Evolutionary conservation across 2,113 vertebrate species (phyloP).

Genomic region (Sebastes fasciatus): DNA sequence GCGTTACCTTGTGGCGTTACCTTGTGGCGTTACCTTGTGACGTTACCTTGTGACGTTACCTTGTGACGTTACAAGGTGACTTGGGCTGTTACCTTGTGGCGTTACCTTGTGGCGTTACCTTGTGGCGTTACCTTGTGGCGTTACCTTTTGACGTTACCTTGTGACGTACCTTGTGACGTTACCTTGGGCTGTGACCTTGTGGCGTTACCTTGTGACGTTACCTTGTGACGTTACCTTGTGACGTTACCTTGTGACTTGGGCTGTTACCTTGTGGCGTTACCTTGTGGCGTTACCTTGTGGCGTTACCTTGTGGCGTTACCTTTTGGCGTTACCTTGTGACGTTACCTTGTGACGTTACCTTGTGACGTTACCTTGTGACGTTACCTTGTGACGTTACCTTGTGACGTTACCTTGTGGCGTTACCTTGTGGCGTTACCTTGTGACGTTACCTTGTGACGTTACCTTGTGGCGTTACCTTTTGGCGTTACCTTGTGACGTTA

Average conservation of each 20-base stretch:
- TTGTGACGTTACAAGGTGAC: neutral
- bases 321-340: neutral
- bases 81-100: neutral
- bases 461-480: neutral
- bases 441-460: neutral
- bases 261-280: neutral
- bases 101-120: neutral
- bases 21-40: neutral
- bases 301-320: neutral
- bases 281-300: neutral
- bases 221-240: neutral
- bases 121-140: neutral
- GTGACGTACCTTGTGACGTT: neutral
- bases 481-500: neutral
- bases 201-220: neutral
- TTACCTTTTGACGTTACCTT: neutral
- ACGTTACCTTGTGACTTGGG: neutral
- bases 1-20: neutral
- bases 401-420: neutral
- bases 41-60: neutral
- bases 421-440: neutral
- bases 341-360: neutral
- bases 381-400: too few relatives aligned
- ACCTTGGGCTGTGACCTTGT: neutral
- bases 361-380: too few relatives aligned